phyloP scores from a whole-genome alignment of 2,888 invertebrate species.

The Ommatoiulus sabulosus region DNA sequence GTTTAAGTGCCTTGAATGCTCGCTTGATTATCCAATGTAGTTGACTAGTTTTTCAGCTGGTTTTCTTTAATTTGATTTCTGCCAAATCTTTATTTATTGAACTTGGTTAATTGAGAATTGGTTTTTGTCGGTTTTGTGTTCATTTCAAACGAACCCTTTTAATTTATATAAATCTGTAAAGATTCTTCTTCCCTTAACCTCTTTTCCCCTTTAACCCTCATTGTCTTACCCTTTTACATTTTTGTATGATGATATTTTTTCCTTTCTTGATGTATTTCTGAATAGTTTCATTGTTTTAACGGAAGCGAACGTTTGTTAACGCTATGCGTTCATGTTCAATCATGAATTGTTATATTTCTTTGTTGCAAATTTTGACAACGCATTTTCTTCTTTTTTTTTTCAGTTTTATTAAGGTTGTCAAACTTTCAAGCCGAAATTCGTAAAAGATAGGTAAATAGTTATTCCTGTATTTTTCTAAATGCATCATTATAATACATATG shows the following conservation, averaged over 20 bases:
- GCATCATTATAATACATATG: too few relatives aligned
- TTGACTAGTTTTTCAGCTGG: background rate
- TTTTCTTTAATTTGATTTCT: background rate
- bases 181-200: too few relatives aligned
- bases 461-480: too few relatives aligned
- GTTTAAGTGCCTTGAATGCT: too few relatives aligned
- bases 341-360: background rate
- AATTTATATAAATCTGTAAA: background rate
- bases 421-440: background rate
- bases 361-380: background rate
- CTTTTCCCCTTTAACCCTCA: background rate
- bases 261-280: background rate
- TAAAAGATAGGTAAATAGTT: too few relatives aligned
- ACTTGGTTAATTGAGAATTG: background rate
- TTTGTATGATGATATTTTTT: background rate
- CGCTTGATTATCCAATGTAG: too few relatives aligned
- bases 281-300: slow-evolving; percentile 18
- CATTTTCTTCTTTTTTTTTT: background rate
- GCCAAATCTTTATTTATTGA: background rate
- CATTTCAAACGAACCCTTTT: background rate
- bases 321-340: background rate
- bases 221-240: background rate
- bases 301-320: background rate
- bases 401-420: background rate
- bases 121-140: too few relatives aligned